Evolutionary conservation across 2,888 invertebrate species (phyloP), one percentile per base, ranked within the genome.

Genomic region (Agrochola lota): DNA sequence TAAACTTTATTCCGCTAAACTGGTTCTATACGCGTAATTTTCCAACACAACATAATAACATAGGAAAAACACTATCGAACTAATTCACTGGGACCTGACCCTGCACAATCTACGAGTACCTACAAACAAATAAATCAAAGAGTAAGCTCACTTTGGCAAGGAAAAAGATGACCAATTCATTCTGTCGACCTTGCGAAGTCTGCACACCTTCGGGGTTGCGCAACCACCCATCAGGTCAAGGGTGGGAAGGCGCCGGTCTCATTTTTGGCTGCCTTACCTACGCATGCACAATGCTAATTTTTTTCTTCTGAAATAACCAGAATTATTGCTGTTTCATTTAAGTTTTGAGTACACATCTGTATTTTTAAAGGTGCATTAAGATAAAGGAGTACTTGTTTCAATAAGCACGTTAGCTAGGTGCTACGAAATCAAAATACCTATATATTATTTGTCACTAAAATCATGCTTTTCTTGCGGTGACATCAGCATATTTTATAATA

Each of bases 151-250:
- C 90, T 92, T 94, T 90, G 91, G 94, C 90, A 92, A 93, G 94
- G 93, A 94, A 94, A 92, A 92, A 92, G 92, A 94, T 94, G 94
- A 91, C 87, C 91, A 90, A 92, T 92, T 90, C 81, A 87, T 84
- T 85, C 79, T 83, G 84, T 70, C 87, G 92, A 93, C 95, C 95
- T 95, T 95, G 81, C 84, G 63, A 57, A 62, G 87, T 88, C 87
- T 87, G 89, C 89, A 89, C 92, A 93, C 93, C 94, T 94, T 92
- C 91, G 90, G 90, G 94, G 87, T 96, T 95, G 93, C 94, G 94
- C 93, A 96, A 96, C 90, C 88, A 96, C 89, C 88, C 59, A 73
- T 15, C 93, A 87, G 96, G 96, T 96, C 96, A 96, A 96, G 96
- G 96, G 94, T 94, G 92, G 89, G 87, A 92, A 92, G 93, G 91